Conservation (phyloP, 2,888 invertebrate genomes). For the Notocelia uddmanniana region DNA sequence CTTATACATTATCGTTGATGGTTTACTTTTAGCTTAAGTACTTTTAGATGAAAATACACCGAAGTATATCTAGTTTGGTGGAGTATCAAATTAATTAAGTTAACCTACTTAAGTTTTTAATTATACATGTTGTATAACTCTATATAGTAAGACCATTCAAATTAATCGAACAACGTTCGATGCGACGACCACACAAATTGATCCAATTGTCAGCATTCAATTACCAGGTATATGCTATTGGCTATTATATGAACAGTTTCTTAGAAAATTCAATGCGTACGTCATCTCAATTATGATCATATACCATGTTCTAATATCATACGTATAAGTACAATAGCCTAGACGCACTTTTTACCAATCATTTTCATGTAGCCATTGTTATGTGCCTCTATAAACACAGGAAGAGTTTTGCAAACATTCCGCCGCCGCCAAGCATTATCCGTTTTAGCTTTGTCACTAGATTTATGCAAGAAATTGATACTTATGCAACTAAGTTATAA, state of each 20-base stretch:
- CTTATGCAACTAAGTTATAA: slow-evolving; percentile 36
- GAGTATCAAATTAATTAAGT: too few species aligned
- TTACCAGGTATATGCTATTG: not conserved
- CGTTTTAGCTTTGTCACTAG: slow-evolving; percentile 39
- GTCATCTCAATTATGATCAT: not conserved
- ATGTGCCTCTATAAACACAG: slow-evolving; percentile 18
- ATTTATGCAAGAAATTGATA: slow-evolving; percentile 44
- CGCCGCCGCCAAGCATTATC: slow-evolving; percentile 24
- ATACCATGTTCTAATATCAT: not conserved
- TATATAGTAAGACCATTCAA: too few species aligned
- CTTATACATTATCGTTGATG: not conserved
- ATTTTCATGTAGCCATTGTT: slow-evolving; percentile 35
- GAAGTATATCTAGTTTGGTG: not conserved
- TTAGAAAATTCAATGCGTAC: not conserved
- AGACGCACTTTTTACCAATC: slow-evolving; percentile 17
- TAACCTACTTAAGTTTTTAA: too few species aligned
- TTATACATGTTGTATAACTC: too few species aligned
- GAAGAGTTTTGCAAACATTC: slow-evolving; percentile 35
- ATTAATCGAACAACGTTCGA: too few species aligned
- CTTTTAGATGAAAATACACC: not conserved
- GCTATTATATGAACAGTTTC: too few species aligned
- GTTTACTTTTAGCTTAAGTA: not conserved
- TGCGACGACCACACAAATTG: not conserved
- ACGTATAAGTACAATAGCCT: slow-evolving; percentile 7
- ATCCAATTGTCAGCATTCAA: not conserved